Evolutionary conservation across 2,113 vertebrate species (phyloP), one percentile per base, ranked within the genome.

Genomic region (Catharus minimus): DNA sequence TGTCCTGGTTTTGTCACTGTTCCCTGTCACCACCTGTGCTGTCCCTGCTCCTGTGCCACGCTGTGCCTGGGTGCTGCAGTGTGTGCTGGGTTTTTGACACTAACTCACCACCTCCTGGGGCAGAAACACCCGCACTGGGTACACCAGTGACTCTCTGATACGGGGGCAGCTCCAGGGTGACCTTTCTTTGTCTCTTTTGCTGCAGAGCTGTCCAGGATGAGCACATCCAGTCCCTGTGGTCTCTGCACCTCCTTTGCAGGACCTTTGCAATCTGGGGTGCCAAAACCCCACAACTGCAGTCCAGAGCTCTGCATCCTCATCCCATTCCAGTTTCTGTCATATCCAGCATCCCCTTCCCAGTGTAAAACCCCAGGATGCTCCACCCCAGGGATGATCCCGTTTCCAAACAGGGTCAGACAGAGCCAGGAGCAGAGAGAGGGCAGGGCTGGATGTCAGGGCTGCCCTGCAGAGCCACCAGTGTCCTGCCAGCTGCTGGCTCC

Each of bases 381-480:
- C 27, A 19, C 1, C 13, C 33, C 0, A 1, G 68, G n/a, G 85
- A 12, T 3, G 36, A 15, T 67, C 84, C 33, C n/a, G 0, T 77
- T 74, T 53, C 44, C 57, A 28, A 60, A 33, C 0, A 1, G 39
- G 47, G 24, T 85, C 85, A 53, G 68, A 56, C 47, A 39, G 38
- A 21, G 9, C 55, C 2, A 0, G 13, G 41, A 33, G 74, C 60
- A 58, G 44, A 41, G 47, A 24, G 32, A 57, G 21, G 18, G 10
- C 57, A 56, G 78, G 47, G 57, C 33, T 36, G 33, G 49, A 32
- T 56, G 62, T 11, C 6, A 11, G 78, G 58, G 32, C 65, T 73
- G 57, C 33, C 46, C 27, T 50, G 67, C 41, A 41, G 66, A 77
- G 6, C 24, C 67, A 24, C 7, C 33, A 41, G 32, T 3, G 62